Evolutionary conservation across 2,113 vertebrate species (phyloP), one percentile per base, ranked within the genome.

Genomic region (Phaethornis superciliosus): DNA sequence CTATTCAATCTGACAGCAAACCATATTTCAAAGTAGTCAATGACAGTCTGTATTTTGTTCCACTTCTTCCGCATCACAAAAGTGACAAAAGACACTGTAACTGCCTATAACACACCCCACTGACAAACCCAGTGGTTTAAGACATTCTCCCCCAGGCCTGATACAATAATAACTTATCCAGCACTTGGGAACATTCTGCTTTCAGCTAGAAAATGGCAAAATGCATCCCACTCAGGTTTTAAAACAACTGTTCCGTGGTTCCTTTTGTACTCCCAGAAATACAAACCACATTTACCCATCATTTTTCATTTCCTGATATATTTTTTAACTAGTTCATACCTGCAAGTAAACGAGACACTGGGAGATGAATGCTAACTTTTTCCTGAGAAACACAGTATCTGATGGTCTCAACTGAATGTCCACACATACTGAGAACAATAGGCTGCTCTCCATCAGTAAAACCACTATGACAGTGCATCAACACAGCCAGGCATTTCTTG

Each of bases 281-380:
- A 47, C 11, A 65, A 65, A 58, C 42, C 15, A 19, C 7, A 18
- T 35, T 58, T 6, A 63, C 2, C 44, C 11, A 82, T 49, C 3
- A 17, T 19, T 86, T 81, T 71, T 60, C 2, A 67, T 75, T 80
- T 67, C 37, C 63, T 70, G 19, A 69, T 63, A 63, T 40, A 64
- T 54, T 91, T 94, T 70, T n/a, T 33, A 93, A 47, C 6, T 33
- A 16, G 21, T 59, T 78, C 96, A 97, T 98, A 99, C 99, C 99
- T 98, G 99, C 99, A 92, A 99, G 98, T 95, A 99, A 98, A 60
- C 99, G 98, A 93, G 99, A 99, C 92, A 99, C 98, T 7, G 99
- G 99, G 58, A 99, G 98, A 97, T 99, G 99, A 95, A 99, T 99
- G 98, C 99, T 99, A 95, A 99, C 99, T 97, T 99, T 99, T 95